These are phyloP conservation scores for Phasia obesa DNA, from an alignment of 2,888 invertebrate species.

Conservation along the genomic window DNA sequence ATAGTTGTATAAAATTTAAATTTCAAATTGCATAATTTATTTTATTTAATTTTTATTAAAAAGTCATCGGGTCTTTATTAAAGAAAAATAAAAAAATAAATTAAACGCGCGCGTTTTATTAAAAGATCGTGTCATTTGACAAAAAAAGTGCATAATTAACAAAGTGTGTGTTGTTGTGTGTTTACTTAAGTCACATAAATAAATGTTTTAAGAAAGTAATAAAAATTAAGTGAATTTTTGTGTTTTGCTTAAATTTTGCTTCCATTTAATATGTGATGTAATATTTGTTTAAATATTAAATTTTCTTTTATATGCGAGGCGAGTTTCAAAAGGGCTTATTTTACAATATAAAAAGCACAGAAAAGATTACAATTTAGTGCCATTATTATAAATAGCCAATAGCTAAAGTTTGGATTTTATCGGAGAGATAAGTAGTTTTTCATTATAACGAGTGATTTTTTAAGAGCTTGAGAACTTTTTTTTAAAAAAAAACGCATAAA, in stretches of 20 bases:
- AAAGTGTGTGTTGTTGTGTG: background rate
- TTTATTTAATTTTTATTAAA: background rate
- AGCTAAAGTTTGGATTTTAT: too few species aligned
- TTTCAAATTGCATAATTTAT: conserved; percentile 28
- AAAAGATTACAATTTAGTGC: too few species aligned
- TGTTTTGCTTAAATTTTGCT: background rate
- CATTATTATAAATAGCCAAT: too few species aligned
- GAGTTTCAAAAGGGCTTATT: background rate
- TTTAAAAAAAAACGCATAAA: too few species aligned
- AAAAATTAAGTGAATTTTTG: background rate
- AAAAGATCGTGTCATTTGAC: background rate
- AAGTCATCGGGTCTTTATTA: background rate
- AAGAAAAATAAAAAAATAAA: background rate
- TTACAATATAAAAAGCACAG: too few species aligned
- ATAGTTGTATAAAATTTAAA: background rate
- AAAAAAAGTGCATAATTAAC: conserved; percentile 17
- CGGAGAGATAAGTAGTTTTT: too few species aligned
- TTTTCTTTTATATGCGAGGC: conserved; percentile 22
- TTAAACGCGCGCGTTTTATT: conserved; percentile 31
- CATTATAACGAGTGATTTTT: too few species aligned
- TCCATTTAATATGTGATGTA: conserved; percentile 59
- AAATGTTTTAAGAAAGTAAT: too few species aligned
- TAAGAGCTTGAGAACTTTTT: too few species aligned
- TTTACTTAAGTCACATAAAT: background rate
- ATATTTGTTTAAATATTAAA: conserved; percentile 55